Percentiles rank a stretch among this genome's conserved stretches.
phyloP scores from a whole-genome alignment of 2,113 vertebrate genomes.

The Ceyx margarethae region DNA sequence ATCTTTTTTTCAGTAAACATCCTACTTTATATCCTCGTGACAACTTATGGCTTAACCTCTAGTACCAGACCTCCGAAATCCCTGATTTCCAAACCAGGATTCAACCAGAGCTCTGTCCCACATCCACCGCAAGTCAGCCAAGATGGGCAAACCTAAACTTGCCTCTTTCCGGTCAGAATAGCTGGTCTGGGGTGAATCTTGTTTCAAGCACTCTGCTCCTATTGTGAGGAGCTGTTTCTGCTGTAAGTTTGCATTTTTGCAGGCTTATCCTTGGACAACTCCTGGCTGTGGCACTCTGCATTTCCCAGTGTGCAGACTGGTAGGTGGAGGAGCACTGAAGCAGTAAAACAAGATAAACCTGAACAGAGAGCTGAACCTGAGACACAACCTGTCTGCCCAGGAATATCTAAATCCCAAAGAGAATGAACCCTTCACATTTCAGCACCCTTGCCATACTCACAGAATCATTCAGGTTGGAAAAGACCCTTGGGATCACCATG shows the following conservation, averaged over 20 bases:
- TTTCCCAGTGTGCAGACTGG: not conserved
- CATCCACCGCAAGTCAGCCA: fast-evolving
- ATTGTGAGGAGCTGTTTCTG: not conserved
- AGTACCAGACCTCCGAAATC: not conserved
- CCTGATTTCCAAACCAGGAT: not conserved
- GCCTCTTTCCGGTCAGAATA: not conserved
- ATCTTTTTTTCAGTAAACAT: not conserved
- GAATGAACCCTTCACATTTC: not conserved
- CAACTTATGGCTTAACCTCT: not conserved
- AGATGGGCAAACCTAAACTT: not conserved
- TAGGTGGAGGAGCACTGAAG: not conserved
- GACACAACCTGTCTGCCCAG: not conserved
- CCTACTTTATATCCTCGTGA: not conserved
- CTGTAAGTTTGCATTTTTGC: not conserved
- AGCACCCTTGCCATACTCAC: not conserved
- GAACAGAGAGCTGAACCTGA: not conserved
- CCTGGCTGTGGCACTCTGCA: not conserved
- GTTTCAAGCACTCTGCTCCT: not conserved
- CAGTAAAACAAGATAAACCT: not conserved
- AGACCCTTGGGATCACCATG: no score
- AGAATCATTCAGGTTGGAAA: no score
- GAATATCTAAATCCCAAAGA: not conserved
- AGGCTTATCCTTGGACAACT: not conserved
- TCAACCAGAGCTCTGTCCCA: not conserved
- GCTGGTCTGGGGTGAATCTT: not conserved